Evolutionary conservation across 1,140 invertebrate genomes (phyloP), one percentile per base, ranked within the genome.

Genomic region (Reticulitermes speratus): DNA sequence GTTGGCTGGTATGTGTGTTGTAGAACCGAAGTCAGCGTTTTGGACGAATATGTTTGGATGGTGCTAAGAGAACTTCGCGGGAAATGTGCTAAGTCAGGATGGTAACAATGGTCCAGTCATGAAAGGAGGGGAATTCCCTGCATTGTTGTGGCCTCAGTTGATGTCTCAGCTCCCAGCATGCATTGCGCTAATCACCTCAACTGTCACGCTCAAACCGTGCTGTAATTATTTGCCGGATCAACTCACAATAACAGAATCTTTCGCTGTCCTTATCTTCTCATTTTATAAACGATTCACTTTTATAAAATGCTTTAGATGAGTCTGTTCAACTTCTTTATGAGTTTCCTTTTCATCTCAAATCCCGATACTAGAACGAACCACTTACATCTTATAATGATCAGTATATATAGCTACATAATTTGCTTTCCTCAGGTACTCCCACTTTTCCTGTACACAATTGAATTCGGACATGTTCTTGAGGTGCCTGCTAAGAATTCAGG

Each of bases 201-300:
- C 65, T 75, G 65, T 75, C 65, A 75, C 65, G 65, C 65, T 75
- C 65, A 75, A 30, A 75, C 65, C 65, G 65, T 75, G 65, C 65
- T 75, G 65, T 75, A 75, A 75, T 75, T 75, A 75, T 75, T 75
- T 75, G 65, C 65, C 65, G 65, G 65, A 75, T 75, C 65, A 75
- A 75, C 65, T 75, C 65, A 75, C 65, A 75, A 75, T 75, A 75
- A 75, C 65, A 30, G 65, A 75, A 75, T 75, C 25, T 30, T 30
- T 75, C 65, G 65, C n/a, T 30, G 25, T 75, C 25, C 3, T 75
- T 75, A n/a, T 75, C n/a, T 16, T 30, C 65, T 75, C n/a, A 5
- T n/a, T 75, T n/a, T 75, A 75, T 75, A 75, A 75, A 75, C n/a
- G 65, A 75, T 75, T 75, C 65, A 75, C 65, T 75, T 75, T 75